Evolutionary conservation across 2,888 invertebrate genomes (phyloP).

Genomic region (Coelogynopora nodosa): DNA sequence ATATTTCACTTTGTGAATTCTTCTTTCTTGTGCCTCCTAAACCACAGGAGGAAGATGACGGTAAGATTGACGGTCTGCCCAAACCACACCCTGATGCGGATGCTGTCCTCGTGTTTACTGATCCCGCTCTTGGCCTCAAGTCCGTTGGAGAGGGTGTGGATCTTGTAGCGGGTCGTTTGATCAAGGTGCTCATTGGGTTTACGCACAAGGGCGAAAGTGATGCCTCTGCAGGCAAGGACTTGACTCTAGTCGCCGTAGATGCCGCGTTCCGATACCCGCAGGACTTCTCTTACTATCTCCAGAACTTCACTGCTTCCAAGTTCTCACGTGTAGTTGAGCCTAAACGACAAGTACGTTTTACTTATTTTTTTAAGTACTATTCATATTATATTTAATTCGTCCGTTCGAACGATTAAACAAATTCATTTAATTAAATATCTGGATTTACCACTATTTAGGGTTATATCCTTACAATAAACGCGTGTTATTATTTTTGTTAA

Average conservation of each 20-base stretch:
- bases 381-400: no score
- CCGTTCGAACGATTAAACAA: no score
- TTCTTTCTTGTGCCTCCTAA: no score
- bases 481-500: no score
- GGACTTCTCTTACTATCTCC: constrained; percentile 95
- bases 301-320: constrained; percentile 88
- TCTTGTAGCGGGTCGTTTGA: constrained; percentile 82
- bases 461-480: no score
- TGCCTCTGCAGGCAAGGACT: constrained; percentile 66
- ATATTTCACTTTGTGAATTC: no score
- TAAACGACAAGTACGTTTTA: constrained; percentile 65
- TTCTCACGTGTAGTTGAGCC: constrained; percentile 84
- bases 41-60: constrained; percentile 60
- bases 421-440: no score
- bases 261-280: constrained; percentile 97
- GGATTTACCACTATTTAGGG: no score
- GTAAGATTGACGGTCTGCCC: constrained; percentile 65
- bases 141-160: constrained; percentile 63
- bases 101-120: constrained; percentile 77
- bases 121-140: constrained; percentile 54
- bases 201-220: constrained; percentile 80
- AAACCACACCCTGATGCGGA: constrained; percentile 77
- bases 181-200: constrained; percentile 92
- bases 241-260: constrained; percentile 84
- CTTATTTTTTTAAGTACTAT: no score